Base-by-base conservation (phyloP, 2,888 invertebrate genomes). In the Eubasilissa splendida region DNA sequence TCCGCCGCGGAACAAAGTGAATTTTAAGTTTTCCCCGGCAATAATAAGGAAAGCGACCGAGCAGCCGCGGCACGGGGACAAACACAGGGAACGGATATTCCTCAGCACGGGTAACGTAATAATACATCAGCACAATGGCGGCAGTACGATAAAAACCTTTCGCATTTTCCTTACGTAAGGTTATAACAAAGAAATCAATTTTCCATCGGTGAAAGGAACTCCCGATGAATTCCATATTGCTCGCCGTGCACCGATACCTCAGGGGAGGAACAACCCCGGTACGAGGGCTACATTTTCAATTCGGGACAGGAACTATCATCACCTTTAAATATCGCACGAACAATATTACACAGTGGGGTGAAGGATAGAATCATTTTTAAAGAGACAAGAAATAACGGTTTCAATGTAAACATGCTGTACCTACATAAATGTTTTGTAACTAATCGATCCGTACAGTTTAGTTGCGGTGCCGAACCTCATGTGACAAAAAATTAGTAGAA, bases 141-240 rank as follows among this genome's bases (percentile, higher is more conserved):
- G 53, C 53, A 60, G 80, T 68, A 80, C 76, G 76, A 80, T 80
- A 77, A 80, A 70, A 70, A 58, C 59, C 50, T 70, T 70, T 33
- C 53, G 70, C 53, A n/a, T 54, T 70, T 70, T 22, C 70, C 70
- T 70, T 70, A 31, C 60, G 63, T 63, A 33, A 76, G 50, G 70
- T 54, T 74, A 77, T 71, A 81, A 81, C 81, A 83, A 83, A 81
- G 81, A 83, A 81, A 83, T 83, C 83, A 83, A 83, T 83, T 83
- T 81, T 50, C 77, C 79, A 81, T 76, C 77, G 73, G 53, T 71
- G 78, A 80, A 80, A 75, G 76, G 77, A 73, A 76, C 70, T 65
- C 76, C 77, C 81, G 79, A 79, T 77, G 81, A 81, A 83, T 83
- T 79, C 75, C 76, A 75, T 77, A 77, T 77, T 60, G 42, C 76